phyloP scores from a whole-genome alignment of 2,113 vertebrate genomes.

The Chionodraco myersi region DNA sequence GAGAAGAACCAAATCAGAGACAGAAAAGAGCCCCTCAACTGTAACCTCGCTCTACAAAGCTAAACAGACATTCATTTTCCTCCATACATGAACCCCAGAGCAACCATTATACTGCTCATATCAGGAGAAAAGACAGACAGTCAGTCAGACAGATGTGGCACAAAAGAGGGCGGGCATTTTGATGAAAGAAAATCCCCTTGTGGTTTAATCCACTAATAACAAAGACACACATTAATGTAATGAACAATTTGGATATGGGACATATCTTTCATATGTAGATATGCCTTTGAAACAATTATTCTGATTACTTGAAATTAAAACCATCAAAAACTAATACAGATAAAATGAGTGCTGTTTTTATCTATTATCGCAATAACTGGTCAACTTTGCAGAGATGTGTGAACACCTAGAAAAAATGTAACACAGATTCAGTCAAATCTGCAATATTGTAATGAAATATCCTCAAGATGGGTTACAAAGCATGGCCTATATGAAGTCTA shows the following conservation, averaged over 20 bases:
- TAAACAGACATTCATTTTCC: not conserved
- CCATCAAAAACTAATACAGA: not conserved
- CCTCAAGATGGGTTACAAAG: not conserved
- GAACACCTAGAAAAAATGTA: not conserved
- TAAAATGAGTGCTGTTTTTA: not conserved
- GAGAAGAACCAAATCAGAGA: slow-evolving; percentile 15
- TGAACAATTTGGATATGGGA: slow-evolving; percentile 23
- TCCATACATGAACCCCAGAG: slow-evolving; percentile 5
- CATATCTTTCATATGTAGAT: not conserved
- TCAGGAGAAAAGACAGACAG: slow-evolving; percentile 4
- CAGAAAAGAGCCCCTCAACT: slow-evolving; percentile 6
- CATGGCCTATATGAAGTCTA: slow-evolving; percentile 2
- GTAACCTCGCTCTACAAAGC: not conserved
- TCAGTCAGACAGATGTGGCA: slow-evolving; percentile 49
- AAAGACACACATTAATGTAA: slow-evolving; percentile 37
- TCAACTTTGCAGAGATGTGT: not conserved
- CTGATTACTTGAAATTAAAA: not conserved
- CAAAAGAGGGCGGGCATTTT: slow-evolving; percentile 17
- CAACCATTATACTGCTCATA: slow-evolving; percentile 9
- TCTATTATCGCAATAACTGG: not conserved
- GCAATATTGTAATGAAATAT: slow-evolving; percentile 5
- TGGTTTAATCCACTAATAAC: slow-evolving; percentile 44
- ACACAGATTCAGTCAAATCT: not conserved
- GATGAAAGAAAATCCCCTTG: slow-evolving; percentile 55
- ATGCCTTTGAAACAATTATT: not conserved